These are phyloP conservation scores for Axinella damicornis DNA, from an alignment of 37 sponge, comb jelly and placozoan genomes.

Conservation along the genomic window DNA sequence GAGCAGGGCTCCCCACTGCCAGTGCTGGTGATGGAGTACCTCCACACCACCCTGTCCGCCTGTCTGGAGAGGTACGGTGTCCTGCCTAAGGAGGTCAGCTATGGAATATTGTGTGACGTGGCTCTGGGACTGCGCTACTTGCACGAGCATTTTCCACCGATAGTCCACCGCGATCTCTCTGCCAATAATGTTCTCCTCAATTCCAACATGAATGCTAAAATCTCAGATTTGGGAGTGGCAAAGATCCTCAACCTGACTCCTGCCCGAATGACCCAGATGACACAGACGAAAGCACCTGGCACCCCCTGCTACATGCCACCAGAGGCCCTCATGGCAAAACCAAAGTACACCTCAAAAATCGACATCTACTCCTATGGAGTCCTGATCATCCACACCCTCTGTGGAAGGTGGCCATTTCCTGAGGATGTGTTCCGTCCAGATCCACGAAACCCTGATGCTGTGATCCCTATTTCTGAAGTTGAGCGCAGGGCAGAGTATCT, in stretches of 20 bases:
- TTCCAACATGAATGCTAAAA: slow-evolving; percentile 51
- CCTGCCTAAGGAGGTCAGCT: slow-evolving; percentile 33
- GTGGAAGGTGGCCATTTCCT: slow-evolving; percentile 3
- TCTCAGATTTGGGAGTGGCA: slow-evolving; percentile 33
- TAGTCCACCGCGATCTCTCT: slow-evolving; percentile 28
- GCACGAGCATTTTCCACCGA: slow-evolving; percentile 36
- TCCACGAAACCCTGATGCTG: background rate
- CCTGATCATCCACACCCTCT: slow-evolving; percentile 42
- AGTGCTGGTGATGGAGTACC: slow-evolving; percentile 39
- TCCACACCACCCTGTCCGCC: slow-evolving; percentile 17
- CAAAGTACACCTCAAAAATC: slow-evolving; percentile 1
- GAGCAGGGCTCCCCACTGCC: slow-evolving; percentile 1
- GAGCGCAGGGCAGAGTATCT: slow-evolving; percentile 5
- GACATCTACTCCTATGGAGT: slow-evolving; percentile 57
- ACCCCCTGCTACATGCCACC: too few relatives aligned
- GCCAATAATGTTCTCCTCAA: slow-evolving; percentile 48
- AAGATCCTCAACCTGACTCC: background rate
- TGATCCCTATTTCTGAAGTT: slow-evolving; percentile 9
- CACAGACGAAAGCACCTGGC: too few relatives aligned
- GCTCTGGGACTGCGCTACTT: slow-evolving; percentile 53
- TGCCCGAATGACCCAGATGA: background rate
- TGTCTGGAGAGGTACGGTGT: slow-evolving; percentile 18
- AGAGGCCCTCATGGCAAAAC: background rate
- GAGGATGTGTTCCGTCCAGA: background rate
- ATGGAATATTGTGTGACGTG: slow-evolving; percentile 46